These are phyloP conservation scores for Tympanoctomys barrerae DNA, from an alignment of 2,797 vertebrate species.

Conservation along the genomic window DNA sequence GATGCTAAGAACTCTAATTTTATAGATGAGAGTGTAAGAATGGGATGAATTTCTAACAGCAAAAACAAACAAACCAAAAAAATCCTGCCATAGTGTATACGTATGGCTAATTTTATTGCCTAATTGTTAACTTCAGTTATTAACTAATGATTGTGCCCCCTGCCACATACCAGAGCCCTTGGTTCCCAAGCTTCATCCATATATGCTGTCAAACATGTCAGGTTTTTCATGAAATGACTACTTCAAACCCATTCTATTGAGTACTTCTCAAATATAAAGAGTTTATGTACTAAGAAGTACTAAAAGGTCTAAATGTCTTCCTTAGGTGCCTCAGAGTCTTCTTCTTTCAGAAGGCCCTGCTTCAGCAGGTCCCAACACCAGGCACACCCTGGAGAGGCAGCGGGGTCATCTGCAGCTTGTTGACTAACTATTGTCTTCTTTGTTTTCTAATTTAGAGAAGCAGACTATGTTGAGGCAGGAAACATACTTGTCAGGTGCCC, in stretches of 20 bases:
- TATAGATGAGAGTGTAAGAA: neutral
- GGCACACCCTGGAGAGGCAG: neutral
- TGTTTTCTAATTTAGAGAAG: neutral
- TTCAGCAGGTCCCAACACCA: neutral
- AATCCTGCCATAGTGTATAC: neutral
- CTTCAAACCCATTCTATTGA: neutral
- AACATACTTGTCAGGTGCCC: neutral
- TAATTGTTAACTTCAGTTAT: neutral
- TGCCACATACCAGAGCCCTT: neutral
- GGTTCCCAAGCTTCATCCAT: neutral
- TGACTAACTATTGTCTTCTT: neutral
- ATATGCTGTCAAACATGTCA: neutral
- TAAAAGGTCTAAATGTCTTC: neutral
- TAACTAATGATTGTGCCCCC: neutral
- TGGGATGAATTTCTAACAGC: neutral
- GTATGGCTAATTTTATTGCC: neutral
- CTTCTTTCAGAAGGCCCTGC: neutral
- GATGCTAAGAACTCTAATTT: neutral
- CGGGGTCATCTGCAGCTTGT: neutral
- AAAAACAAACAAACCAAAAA: no score
- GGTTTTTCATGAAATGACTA: no score
- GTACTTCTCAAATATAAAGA: neutral
- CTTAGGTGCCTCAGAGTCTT: neutral
- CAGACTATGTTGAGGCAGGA: neutral
- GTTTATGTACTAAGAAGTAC: neutral